These are phyloP conservation scores for Daphoenositta chrysoptera DNA, from an alignment of 2,113 vertebrate genomes.

Conservation along the genomic window DNA sequence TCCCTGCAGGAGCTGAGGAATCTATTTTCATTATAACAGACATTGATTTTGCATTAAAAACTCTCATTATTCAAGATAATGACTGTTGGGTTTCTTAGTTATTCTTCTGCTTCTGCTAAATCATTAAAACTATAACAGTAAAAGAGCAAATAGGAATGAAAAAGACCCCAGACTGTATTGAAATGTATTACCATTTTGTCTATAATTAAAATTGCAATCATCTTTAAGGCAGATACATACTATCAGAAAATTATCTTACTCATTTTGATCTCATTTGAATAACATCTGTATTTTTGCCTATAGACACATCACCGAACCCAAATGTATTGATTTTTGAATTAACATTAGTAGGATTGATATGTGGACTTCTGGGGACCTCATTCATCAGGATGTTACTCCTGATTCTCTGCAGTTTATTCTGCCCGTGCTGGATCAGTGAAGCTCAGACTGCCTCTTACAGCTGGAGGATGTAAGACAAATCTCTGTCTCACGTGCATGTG, in stretches of 20 bases:
- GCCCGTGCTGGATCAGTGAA: rapidly evolving
- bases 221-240: background rate
- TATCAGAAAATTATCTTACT: background rate
- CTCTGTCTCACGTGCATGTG: rapidly evolving
- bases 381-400: background rate
- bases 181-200: background rate
- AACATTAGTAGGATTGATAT: background rate
- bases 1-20: constrained; percentile 73
- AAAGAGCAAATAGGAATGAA: constrained; percentile 40
- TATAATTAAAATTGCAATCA: background rate
- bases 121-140: constrained; percentile 68
- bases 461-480: background rate
- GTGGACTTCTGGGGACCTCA: background rate
- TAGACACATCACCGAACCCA: background rate
- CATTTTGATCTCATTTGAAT: background rate
- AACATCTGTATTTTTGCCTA: background rate
- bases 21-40: constrained; percentile 83
- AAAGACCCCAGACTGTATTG: background rate
- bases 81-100: constrained; percentile 75
- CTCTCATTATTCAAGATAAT: constrained; percentile 83
- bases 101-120: constrained; percentile 78
- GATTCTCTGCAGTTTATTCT: background rate
- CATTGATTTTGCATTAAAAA: constrained; percentile 83
- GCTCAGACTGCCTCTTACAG: background rate
- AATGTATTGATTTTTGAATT: background rate